Percentiles rank a stretch among this genome's conserved stretches.
Evolutionary conservation across 2,888 invertebrate genomes (phyloP).

Genomic region (Mesoligia furuncula): DNA sequence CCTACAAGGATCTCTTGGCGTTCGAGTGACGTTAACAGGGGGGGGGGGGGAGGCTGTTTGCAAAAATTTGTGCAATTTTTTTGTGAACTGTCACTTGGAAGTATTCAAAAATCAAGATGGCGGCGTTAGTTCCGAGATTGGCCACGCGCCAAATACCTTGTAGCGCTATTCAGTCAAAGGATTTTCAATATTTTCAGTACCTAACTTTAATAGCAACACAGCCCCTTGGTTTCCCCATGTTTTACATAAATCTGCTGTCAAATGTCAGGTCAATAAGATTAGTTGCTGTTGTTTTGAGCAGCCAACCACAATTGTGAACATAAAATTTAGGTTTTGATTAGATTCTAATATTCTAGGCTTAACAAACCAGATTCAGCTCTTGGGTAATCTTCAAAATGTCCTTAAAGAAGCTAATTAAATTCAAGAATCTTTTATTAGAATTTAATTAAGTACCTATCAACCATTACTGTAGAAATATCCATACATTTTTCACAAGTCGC

Average conservation of each 20-base stretch:
- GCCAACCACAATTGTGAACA: not conserved
- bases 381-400: not conserved
- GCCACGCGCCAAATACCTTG: not conserved
- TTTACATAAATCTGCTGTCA: not conserved
- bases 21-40: not conserved
- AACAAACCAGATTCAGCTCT: too few relatives aligned
- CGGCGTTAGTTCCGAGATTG: not conserved
- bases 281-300: conserved; percentile 9
- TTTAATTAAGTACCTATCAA: not conserved
- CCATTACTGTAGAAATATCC: not conserved
- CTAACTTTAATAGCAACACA: not conserved
- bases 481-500: not conserved
- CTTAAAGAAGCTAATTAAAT: not conserved
- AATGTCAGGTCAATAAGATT: not conserved
- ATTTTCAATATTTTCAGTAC: not conserved
- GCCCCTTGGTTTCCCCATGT: not conserved
- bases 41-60: not conserved
- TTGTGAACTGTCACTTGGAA: not conserved
- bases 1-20: not conserved
- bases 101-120: not conserved
- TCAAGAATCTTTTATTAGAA: not conserved
- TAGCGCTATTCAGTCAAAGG: not conserved
- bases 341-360: not conserved
- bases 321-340: not conserved
- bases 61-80: not conserved